These are phyloP conservation scores for Genyomyrus donnyi DNA, from an alignment of 2,113 vertebrate species.

Conservation along the genomic window DNA sequence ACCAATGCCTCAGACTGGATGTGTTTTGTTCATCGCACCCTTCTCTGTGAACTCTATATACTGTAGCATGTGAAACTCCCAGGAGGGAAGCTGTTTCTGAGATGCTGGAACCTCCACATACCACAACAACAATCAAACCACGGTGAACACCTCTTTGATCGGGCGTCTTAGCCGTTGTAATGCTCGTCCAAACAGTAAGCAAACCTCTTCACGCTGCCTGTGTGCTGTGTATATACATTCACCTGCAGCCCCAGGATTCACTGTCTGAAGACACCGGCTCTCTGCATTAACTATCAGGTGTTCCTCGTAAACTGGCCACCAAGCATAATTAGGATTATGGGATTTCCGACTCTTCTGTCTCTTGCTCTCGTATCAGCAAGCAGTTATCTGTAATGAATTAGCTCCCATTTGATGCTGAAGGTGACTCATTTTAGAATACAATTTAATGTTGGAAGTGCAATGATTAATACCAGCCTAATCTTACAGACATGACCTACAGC, in stretches of 20 bases:
- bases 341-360: neutral
- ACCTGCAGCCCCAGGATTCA: neutral
- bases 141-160: neutral
- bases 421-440: neutral
- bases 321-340: neutral
- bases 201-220: neutral
- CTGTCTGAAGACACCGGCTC: neutral
- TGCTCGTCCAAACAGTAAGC: neutral
- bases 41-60: neutral
- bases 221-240: neutral
- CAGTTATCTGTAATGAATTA: neutral
- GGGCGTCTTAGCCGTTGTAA: neutral
- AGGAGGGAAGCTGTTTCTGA: neutral
- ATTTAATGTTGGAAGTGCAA: neutral
- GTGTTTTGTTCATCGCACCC: neutral
- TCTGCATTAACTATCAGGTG: neutral
- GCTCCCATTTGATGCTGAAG: neutral
- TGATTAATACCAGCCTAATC: neutral
- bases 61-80: neutral
- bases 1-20: neutral
- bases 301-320: neutral
- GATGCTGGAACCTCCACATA: neutral
- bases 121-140: neutral
- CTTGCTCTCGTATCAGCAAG: neutral
- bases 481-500: neutral